These are phyloP conservation scores for Pyrrhia umbra DNA, from an alignment of 2,888 invertebrate species.

Conservation along the genomic window DNA sequence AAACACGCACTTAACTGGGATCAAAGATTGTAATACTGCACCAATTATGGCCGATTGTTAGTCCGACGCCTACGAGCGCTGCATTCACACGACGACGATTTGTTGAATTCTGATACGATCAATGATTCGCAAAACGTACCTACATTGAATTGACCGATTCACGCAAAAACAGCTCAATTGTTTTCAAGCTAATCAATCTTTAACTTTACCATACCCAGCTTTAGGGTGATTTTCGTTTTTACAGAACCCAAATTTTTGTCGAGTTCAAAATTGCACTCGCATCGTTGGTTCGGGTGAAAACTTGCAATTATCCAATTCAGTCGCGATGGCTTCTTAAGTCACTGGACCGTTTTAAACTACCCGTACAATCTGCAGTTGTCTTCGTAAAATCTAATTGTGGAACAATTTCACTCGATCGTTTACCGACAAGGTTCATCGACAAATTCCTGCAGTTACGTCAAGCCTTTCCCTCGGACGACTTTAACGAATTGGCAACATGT, in stretches of 20 bases:
- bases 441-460: slow-evolving; percentile 27
- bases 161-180: background rate
- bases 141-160: slow-evolving; percentile 16
- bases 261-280: background rate
- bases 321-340: background rate
- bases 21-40: slow-evolving; percentile 46
- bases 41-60: slow-evolving; percentile 40
- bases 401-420: slow-evolving; percentile 7
- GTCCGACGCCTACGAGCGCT: slow-evolving; percentile 30
- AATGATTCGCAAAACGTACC: slow-evolving; percentile 4
- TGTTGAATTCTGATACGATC: slow-evolving; percentile 19
- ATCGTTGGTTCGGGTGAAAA: slow-evolving; percentile 3
- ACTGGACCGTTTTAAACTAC: background rate
- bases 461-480: slow-evolving; percentile 23
- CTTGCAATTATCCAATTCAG: slow-evolving; percentile 27
- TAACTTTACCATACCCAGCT: background rate
- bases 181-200: background rate
- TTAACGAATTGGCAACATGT: slow-evolving; percentile 46
- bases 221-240: background rate
- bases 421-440: slow-evolving; percentile 13
- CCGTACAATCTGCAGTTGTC: slow-evolving; percentile 9
- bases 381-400: slow-evolving; percentile 25
- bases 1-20: slow-evolving; percentile 31
- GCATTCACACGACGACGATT: slow-evolving; percentile 28
- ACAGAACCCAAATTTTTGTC: background rate